Evolutionary conservation across 2,797 vertebrate species (phyloP).

Genomic region (Pitangus sulphuratus): DNA sequence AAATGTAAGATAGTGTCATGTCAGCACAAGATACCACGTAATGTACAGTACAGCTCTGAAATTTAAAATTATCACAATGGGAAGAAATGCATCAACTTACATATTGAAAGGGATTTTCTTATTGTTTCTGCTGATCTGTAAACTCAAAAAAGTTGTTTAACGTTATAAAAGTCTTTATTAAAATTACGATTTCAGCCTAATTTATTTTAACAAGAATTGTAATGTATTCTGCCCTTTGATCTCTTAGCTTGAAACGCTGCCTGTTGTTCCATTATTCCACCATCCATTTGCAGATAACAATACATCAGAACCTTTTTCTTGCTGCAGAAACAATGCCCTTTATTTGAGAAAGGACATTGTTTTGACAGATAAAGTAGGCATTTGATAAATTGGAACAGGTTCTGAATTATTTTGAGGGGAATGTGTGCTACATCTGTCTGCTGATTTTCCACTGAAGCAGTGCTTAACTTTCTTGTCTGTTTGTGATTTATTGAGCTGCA

Average conservation of each 20-base stretch:
- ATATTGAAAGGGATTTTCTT: conserved; percentile 35
- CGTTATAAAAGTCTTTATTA: conserved; percentile 75
- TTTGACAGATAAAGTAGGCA: conserved; percentile 86
- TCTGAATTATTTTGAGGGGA: conserved; percentile 84
- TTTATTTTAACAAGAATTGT: conserved; percentile 82
- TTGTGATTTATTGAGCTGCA: conserved; percentile 84
- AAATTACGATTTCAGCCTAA: conserved; percentile 75
- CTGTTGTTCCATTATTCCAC: conserved; percentile 82
- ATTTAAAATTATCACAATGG: conserved; percentile 2
- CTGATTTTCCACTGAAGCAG: conserved; percentile 79
- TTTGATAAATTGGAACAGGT: conserved; percentile 87
- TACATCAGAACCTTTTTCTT: conserved; percentile 80
- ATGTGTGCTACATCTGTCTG: conserved; percentile 82
- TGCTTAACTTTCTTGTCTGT: conserved; percentile 83
- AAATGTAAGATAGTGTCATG: background rate
- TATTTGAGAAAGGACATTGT: conserved; percentile 84
- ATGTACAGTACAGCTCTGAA: background rate
- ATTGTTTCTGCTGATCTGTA: conserved; percentile 31
- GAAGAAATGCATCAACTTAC: background rate
- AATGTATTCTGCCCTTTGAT: conserved; percentile 80
- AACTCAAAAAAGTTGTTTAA: conserved; percentile 55
- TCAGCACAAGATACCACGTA: background rate
- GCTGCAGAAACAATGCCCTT: conserved; percentile 83
- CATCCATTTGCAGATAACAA: conserved; percentile 84
- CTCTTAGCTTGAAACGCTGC: conserved; percentile 78